Evolutionary conservation across 1,140 invertebrate species (phyloP).

Genomic region (Hesperophylax magnus): DNA sequence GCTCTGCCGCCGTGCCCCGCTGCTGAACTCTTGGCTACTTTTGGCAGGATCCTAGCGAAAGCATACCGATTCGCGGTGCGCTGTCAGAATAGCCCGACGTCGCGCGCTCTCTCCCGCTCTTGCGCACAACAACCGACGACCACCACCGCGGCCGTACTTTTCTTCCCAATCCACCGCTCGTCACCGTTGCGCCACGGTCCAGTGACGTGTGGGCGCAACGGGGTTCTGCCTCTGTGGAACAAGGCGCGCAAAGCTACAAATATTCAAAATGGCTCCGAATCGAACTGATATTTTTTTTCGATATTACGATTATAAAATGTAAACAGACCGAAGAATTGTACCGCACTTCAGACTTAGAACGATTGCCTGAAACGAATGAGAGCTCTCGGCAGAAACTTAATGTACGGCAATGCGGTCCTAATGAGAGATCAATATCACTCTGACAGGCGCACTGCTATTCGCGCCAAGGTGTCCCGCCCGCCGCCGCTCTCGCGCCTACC

Average conservation of each 20-base stretch:
- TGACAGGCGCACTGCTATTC: constrained; percentile 65
- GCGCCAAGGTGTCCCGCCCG: constrained; percentile 40
- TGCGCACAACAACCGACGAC: constrained; percentile 6
- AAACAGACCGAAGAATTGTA: constrained; percentile 21
- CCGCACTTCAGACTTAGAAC: constrained; percentile 41
- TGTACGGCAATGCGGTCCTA: constrained; percentile 66
- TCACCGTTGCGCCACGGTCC: constrained; percentile 45
- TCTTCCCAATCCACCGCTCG: constrained; percentile 43
- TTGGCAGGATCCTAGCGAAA: constrained; percentile 50
- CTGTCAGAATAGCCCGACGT: constrained; percentile 30
- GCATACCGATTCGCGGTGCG: constrained; percentile 41
- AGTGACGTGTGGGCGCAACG: constrained; percentile 48
- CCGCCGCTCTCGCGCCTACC: constrained; percentile 36
- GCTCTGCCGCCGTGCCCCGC: constrained; percentile 39
- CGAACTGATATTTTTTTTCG: constrained; percentile 32
- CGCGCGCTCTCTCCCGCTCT: constrained; percentile 32
- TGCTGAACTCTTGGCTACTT: constrained; percentile 44
- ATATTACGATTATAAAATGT: constrained; percentile 27
- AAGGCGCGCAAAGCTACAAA: constrained; percentile 38
- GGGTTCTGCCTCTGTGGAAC: constrained; percentile 20
- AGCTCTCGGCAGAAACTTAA: constrained; percentile 42
- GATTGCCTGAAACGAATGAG: constrained; percentile 46
- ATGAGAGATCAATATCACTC: constrained; percentile 66
- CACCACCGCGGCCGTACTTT: constrained; percentile 18
- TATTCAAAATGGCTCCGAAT: constrained; percentile 42